These are phyloP conservation scores for Cepaea nemoralis DNA, from an alignment of 1,140 invertebrate species.

Conservation along the genomic window DNA sequence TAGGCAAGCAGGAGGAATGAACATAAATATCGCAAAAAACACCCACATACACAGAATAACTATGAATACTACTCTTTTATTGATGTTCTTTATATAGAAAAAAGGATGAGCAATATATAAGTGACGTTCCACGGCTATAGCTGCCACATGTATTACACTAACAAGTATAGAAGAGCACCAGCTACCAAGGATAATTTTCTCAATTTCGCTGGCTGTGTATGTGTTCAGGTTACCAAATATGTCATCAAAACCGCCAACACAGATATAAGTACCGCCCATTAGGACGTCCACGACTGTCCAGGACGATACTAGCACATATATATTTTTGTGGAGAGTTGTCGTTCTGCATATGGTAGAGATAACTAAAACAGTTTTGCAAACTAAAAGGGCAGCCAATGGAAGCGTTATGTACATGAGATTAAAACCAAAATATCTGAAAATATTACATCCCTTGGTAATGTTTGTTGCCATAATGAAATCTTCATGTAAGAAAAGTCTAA, in stretches of 20 bases:
- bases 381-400: neutral
- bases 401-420: neutral
- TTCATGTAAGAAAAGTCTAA: neutral
- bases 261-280: neutral
- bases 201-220: neutral
- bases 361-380: neutral
- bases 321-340: neutral
- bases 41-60: neutral
- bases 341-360: neutral
- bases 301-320: neutral
- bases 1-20: neutral
- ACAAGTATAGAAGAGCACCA: neutral
- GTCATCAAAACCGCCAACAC: neutral
- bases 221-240: neutral
- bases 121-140: neutral
- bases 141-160: neutral
- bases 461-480: neutral
- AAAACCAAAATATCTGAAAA: neutral
- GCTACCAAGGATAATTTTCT: neutral
- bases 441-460: neutral
- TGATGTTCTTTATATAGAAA: neutral
- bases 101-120: neutral
- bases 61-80: neutral
- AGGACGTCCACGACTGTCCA: neutral
- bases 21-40: neutral